Evolutionary conservation across 37 sponge, comb jelly and placozoan genomes (phyloP).

Genomic region (Dysidea cf. avara): DNA sequence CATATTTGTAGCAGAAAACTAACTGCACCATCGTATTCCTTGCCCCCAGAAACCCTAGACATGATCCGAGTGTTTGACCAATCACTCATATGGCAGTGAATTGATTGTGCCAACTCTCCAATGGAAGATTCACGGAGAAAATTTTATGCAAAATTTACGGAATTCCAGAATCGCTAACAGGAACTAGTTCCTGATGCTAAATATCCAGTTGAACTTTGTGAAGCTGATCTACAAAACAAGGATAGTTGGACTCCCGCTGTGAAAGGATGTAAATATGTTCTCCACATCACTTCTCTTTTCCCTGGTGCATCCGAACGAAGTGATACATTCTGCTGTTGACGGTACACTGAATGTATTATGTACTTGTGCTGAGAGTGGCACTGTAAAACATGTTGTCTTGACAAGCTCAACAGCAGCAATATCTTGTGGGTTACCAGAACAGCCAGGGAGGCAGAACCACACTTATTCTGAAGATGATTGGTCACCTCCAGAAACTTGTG

Average conservation of each 20-base stretch:
- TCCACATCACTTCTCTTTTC: slow-evolving; percentile 90
- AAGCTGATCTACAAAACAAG: slow-evolving; percentile 71
- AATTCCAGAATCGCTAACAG: no score
- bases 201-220: slow-evolving; percentile 72
- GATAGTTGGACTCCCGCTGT: slow-evolving; percentile 81
- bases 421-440: slow-evolving; percentile 50
- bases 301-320: slow-evolving; percentile 30
- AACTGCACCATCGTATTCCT: no score
- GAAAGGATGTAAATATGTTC: slow-evolving; percentile 72
- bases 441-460: slow-evolving; percentile 22
- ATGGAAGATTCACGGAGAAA: no score
- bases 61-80: no score
- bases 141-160: no score
- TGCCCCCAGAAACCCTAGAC: no score
- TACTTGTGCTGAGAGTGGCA: slow-evolving; percentile 74
- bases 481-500: slow-evolving; percentile 36
- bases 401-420: slow-evolving; percentile 90
- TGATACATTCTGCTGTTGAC: slow-evolving; percentile 72
- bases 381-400: slow-evolving; percentile 86
- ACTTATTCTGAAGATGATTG: slow-evolving; percentile 83
- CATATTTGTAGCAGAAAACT: no score
- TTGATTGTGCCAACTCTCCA: no score
- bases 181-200: slow-evolving; percentile 64
- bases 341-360: slow-evolving; percentile 76
- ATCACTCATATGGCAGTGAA: no score